Base-by-base conservation (phyloP, 2,113 vertebrate species). In the Eleginops maclovinus region DNA sequence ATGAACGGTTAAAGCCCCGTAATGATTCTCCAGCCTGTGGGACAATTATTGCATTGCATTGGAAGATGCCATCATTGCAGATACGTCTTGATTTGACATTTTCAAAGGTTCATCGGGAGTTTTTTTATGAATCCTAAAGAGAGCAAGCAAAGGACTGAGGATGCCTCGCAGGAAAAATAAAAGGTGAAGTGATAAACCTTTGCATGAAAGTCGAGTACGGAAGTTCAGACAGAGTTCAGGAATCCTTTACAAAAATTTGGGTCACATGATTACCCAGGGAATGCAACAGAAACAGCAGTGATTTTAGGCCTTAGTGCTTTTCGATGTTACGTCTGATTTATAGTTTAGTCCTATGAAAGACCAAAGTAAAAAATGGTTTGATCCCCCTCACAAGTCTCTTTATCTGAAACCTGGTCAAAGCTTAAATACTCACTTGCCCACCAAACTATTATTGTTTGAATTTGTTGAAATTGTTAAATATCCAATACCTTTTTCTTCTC, bases 151-250 rank as follows among this genome's bases (percentile, higher is more conserved):
- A 19, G 0, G 65, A 36, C 63, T 4, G 13, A 60, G 50, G 62
- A 83, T 2, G 13, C 56, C 53, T 54, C 16, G 1, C 36, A 21
- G 53, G 41, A 53, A 56, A 46, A 63, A 55, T 50, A 62, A 46
- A 75, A 47, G 41, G 41, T 17, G 1, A 19, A 22, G 19, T 11
- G 58, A 41, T 24, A n/a, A 63, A 67, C 14, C 24, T 72, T 13
- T 31, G 40, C 21, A 1, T 77, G 51, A 46, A 24, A 40, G 44
- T 40, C 72, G 7, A 1, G 31, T 36, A 7, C 13, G 6, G 56
- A 73, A 62, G 88, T 87, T 89, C 74, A 86, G 62, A 53, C 54
- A 63, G 77, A 85, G 86, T 79, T 86, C 56, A 84, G 15, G 43
- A 65, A 40, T 44, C 24, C 31, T 36, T 72, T 16, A 43, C n/a